Evolutionary conservation across 2,113 vertebrate genomes (phyloP), one percentile per base, ranked within the genome.

Genomic region (Oenanthe oenanthe): DNA sequence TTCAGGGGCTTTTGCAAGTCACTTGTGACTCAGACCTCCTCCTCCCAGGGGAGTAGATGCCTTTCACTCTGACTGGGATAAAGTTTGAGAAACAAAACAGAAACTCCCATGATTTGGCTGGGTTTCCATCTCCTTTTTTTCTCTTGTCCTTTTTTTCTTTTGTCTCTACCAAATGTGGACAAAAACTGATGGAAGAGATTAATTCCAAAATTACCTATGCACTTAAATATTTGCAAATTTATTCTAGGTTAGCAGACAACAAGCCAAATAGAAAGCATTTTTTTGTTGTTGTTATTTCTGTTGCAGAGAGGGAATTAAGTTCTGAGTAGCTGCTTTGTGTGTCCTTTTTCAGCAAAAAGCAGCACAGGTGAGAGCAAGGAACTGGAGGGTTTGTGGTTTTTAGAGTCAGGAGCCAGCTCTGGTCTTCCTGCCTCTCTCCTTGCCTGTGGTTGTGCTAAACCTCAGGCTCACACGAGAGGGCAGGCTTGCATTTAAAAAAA

Each of bases 381-480:
- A 1, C 14, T 26, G 54, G 12, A 47, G 60, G 10, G 34, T 32
- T 80, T 10, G 2, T 15, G 40, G 31, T 63, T 47, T 75, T 32
- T 43, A 18, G 48, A 17, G 57, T 26, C 13, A 11, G 13, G 61
- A 48, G n/a, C 16, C 5, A 48, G 61, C 20, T 24, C 26, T 24
- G n/a, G 4, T 75, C 13, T 43, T 73, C 11, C 0, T 57, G 48
- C 6, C 29, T 88, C 28, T 45, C 43, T 42, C 62, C 17, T 25
- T 50, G 25, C 4, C 21, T 36, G 19, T 21, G n/a, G 34, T 26
- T 20, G 2, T 61, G 90, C 65, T 84, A 67, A 53, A 24, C 89
- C 18, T 25, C n/a, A 31, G 15, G 9, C 66, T 63, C 53, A 40
- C 97, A 95, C 97, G 19, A 98, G 97, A 86, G 97, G 97, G 97